These are phyloP conservation scores for Bombus waltoni DNA, from an alignment of 1,140 invertebrate species.

Conservation along the genomic window DNA sequence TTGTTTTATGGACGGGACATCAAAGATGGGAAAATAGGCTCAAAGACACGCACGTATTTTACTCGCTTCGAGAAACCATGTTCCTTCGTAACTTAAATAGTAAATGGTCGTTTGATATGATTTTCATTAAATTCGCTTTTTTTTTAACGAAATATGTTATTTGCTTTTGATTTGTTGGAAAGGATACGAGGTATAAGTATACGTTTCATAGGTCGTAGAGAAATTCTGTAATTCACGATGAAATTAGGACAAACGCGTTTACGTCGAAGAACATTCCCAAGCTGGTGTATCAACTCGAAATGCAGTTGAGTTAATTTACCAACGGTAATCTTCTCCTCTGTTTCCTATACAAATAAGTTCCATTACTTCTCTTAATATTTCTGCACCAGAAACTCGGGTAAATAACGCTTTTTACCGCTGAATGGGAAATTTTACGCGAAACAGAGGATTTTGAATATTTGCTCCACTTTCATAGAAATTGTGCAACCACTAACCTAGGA, in stretches of 20 bases:
- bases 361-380: background rate
- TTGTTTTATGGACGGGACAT: background rate
- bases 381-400: background rate
- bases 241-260: conserved; percentile 10
- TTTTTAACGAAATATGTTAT: too few relatives aligned
- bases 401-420: too few relatives aligned
- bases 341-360: background rate
- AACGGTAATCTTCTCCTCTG: background rate
- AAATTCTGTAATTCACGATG: background rate
- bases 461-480: background rate
- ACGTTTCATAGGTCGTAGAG: background rate
- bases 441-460: background rate
- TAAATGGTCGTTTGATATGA: background rate
- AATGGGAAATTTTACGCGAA: background rate
- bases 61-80: background rate
- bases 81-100: background rate
- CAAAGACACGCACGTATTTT: background rate
- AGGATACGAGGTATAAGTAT: background rate
- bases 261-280: background rate
- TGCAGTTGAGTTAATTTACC: background rate
- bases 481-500: too few relatives aligned
- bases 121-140: too few relatives aligned
- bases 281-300: background rate
- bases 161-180: background rate
- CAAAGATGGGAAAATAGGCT: conserved; percentile 10